Conservation (phyloP, 2,113 vertebrate species). For the Nycticorax nycticorax region DNA sequence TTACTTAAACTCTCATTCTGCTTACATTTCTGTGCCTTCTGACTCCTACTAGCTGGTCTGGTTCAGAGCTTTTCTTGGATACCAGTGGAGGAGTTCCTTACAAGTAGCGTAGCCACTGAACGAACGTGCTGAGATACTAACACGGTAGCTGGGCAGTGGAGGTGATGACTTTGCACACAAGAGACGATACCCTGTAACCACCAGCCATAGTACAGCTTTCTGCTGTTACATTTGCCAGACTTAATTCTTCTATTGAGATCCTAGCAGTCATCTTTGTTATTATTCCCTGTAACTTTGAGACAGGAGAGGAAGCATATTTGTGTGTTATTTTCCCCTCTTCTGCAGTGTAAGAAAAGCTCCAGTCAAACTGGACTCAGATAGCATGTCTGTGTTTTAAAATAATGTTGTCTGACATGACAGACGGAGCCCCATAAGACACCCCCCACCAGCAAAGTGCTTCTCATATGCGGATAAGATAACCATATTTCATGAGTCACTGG, state of each 20-base stretch:
- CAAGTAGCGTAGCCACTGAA: neutral
- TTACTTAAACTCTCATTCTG: neutral
- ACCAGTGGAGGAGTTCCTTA: neutral
- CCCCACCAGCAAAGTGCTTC: neutral
- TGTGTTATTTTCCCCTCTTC: neutral
- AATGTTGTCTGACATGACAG: neutral
- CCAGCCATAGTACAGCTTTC: neutral
- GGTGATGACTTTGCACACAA: neutral
- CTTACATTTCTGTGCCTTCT: neutral
- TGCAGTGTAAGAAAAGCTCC: neutral
- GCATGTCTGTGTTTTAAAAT: neutral
- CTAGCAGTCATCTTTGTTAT: neutral
- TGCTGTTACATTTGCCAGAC: neutral
- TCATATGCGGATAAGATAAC: neutral
- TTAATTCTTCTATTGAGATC: neutral
- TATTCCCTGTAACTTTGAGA: neutral
- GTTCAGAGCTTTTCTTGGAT: neutral
- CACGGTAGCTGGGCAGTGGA: neutral
- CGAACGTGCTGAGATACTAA: neutral
- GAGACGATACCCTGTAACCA: neutral
- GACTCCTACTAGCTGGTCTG: neutral
- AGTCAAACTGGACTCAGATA: neutral
- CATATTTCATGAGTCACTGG: neutral
- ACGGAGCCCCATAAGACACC: rapidly evolving
- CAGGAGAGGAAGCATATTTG: neutral